Evolutionary conservation across 1,140 invertebrate species (phyloP).

Genomic region (Bicyclus anynana): DNA sequence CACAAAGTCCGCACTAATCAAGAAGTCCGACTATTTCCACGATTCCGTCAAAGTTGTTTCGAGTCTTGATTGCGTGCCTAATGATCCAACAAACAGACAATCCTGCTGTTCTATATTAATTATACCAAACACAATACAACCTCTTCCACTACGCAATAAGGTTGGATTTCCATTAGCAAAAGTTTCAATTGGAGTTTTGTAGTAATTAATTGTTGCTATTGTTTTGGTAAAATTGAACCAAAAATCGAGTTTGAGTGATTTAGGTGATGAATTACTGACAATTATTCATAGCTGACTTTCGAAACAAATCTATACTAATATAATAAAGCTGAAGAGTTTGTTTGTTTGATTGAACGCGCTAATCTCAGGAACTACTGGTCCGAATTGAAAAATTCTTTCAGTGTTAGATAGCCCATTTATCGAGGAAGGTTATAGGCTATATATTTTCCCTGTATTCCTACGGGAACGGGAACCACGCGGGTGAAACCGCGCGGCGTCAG

Average conservation of each 20-base stretch:
- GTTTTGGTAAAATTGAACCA: slow-evolving; percentile 1
- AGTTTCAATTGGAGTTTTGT: background rate
- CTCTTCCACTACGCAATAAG: background rate
- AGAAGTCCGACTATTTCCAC: slow-evolving; percentile 51
- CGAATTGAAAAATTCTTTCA: too few relatives aligned
- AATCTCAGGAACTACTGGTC: too few relatives aligned
- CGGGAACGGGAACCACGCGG: too few relatives aligned
- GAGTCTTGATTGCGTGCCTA: slow-evolving; percentile 55
- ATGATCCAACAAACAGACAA: slow-evolving; percentile 46
- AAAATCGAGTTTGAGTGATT: background rate
- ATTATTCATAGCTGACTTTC: background rate
- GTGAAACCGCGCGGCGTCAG: too few relatives aligned
- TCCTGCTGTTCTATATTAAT: background rate
- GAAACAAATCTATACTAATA: too few relatives aligned
- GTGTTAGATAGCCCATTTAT: too few relatives aligned
- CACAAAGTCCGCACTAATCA: slow-evolving; percentile 40
- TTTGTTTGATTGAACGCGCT: too few relatives aligned
- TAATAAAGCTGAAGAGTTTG: too few relatives aligned
- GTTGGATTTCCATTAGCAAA: background rate
- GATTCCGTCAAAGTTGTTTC: slow-evolving; percentile 55
- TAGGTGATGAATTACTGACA: background rate
- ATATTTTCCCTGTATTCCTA: too few relatives aligned
- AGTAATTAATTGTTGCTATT: slow-evolving; percentile 1
- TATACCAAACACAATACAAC: background rate
- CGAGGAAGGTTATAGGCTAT: too few relatives aligned